phyloP scores from a whole-genome alignment of 2,888 invertebrate species.

The Eurytoma adleriae region DNA sequence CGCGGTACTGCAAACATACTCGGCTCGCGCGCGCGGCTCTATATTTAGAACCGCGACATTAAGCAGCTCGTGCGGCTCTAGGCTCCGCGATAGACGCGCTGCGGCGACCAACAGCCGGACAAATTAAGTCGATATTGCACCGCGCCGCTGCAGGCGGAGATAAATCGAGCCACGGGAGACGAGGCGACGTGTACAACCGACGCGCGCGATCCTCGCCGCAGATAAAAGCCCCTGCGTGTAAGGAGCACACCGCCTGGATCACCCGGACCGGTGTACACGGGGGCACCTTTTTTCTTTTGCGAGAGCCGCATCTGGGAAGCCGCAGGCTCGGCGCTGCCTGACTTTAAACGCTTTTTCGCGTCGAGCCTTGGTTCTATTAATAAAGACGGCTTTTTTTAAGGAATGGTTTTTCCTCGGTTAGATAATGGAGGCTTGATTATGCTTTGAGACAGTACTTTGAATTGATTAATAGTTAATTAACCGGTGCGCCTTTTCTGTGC shows the following conservation, averaged over 20 bases:
- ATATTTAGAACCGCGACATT: constrained; percentile 54
- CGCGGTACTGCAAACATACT: constrained; percentile 32
- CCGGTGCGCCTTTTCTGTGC: no score
- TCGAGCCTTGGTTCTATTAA: no score
- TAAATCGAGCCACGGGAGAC: constrained; percentile 29
- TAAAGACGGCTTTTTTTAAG: no score
- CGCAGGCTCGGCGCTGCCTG: no score
- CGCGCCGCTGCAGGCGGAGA: constrained; percentile 1
- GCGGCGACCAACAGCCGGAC: background rate
- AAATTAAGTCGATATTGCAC: constrained; percentile 43
- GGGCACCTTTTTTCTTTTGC: background rate
- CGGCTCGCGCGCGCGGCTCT: constrained; percentile 30
- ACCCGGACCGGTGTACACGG: background rate
- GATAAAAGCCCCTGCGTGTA: constrained; percentile 12
- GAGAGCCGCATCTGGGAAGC: background rate
- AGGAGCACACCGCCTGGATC: background rate
- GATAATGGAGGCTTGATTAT: no score
- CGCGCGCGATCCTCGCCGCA: background rate
- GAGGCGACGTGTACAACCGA: constrained; percentile 11
- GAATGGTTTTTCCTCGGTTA: no score
- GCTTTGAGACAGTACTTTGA: no score
- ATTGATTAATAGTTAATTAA: no score
- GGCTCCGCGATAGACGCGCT: background rate
- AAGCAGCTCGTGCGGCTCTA: constrained; percentile 19
- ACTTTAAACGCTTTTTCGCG: no score